A percentile compares a stretch with the other conserved stretches of the same genome.
These are phyloP conservation scores for Patella vulgata DNA, from an alignment of 1,140 invertebrate genomes.

Conservation along the genomic window DNA sequence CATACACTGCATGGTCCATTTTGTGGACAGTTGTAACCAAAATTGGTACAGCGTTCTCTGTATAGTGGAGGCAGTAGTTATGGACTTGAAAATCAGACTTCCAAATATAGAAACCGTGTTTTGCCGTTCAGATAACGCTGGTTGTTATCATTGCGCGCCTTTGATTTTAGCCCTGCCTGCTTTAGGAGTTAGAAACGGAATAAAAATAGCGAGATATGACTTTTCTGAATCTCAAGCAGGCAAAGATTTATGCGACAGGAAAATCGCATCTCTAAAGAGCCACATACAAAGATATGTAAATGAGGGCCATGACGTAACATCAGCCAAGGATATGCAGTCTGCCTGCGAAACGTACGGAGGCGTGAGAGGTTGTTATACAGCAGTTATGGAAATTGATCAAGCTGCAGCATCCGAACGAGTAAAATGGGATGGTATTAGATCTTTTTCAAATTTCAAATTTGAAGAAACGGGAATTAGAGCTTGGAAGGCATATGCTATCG, in stretches of 20 bases:
- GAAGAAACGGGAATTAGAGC: not conserved
- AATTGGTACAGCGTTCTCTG: too few species aligned
- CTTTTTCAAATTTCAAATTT: constrained; percentile 15
- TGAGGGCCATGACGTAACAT: constrained; percentile 12
- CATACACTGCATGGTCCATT: too few species aligned
- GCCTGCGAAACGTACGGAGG: constrained; percentile 13
- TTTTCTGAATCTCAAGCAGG: too few species aligned
- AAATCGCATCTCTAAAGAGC: constrained; percentile 5
- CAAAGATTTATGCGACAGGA: constrained; percentile 23
- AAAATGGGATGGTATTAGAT: constrained; percentile 9
- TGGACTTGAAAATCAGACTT: too few species aligned
- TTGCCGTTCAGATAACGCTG: too few species aligned
- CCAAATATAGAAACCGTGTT: too few species aligned
- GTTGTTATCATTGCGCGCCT: too few species aligned
- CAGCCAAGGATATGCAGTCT: constrained; percentile 9
- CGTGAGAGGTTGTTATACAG: not conserved
- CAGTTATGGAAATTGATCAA: constrained; percentile 6
- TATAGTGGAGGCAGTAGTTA: too few species aligned
- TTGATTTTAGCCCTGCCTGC: too few species aligned
- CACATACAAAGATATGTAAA: constrained; percentile 13
- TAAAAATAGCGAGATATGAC: too few species aligned
- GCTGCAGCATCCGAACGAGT: not conserved
- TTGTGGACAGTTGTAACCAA: too few species aligned
- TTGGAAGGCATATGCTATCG: constrained; percentile 14
- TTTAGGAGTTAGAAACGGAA: too few species aligned